Conservation (phyloP, 1,140 invertebrate genomes). For the Eufriesea mexicana region DNA sequence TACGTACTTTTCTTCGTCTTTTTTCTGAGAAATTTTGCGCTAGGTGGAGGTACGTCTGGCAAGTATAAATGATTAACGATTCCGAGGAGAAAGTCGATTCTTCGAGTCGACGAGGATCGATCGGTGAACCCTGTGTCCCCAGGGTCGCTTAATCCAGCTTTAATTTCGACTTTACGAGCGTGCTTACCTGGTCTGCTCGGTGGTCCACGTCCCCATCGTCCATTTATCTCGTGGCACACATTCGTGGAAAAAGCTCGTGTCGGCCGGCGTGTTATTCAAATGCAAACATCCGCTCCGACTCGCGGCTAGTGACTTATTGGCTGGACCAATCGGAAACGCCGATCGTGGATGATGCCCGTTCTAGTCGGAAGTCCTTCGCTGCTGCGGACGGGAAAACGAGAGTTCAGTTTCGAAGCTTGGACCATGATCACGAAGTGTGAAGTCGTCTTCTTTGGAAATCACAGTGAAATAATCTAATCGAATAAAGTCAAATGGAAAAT, state of each 20-base stretch:
- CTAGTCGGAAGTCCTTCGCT: neutral
- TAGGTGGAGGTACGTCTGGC: neutral
- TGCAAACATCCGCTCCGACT: slow-evolving; percentile 70
- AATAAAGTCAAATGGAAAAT: too few species aligned
- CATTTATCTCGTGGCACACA: slow-evolving; percentile 74
- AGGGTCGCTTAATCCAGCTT: slow-evolving; percentile 60
- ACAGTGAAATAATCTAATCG: too few species aligned
- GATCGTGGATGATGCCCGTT: neutral
- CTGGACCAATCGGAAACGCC: slow-evolving; percentile 40
- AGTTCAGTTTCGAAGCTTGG: neutral
- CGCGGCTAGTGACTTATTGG: slow-evolving; percentile 69
- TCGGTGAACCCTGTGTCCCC: slow-evolving; percentile 27
- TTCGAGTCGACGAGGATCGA: slow-evolving; percentile 44
- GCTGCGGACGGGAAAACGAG: neutral
- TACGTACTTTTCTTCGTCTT: too few species aligned
- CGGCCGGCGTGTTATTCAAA: slow-evolving; percentile 79
- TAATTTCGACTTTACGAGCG: slow-evolving; percentile 74
- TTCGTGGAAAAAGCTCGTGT: slow-evolving; percentile 74
- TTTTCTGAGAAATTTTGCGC: too few species aligned
- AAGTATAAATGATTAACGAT: neutral
- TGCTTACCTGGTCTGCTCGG: slow-evolving; percentile 69
- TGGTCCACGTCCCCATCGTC: slow-evolving; percentile 69
- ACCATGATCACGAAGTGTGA: too few species aligned
- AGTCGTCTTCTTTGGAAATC: too few species aligned
- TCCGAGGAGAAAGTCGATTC: slow-evolving; percentile 1